These are phyloP conservation scores for Triops longicaudatus DNA, from an alignment of 1,140 invertebrate species.

Conservation along the genomic window DNA sequence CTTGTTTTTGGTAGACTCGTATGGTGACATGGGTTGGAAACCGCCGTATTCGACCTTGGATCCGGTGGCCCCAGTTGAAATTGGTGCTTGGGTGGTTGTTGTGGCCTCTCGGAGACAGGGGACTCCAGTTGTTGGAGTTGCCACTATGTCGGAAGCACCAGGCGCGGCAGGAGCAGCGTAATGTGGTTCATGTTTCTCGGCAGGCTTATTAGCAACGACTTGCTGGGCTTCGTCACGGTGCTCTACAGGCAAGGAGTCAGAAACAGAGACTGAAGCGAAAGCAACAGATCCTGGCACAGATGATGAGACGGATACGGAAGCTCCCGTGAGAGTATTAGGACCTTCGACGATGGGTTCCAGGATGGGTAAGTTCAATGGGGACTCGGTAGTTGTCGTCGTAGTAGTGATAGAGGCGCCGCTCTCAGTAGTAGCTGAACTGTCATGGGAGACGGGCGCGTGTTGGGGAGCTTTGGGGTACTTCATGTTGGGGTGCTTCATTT, in stretches of 20 bases:
- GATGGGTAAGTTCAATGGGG: background rate
- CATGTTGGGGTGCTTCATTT: background rate
- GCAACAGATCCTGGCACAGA: background rate
- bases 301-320: background rate
- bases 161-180: background rate
- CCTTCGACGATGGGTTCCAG: background rate
- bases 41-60: too few relatives aligned
- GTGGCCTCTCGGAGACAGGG: background rate
- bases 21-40: too few relatives aligned
- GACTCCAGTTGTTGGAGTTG: background rate
- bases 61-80: background rate
- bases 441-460: background rate
- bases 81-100: background rate
- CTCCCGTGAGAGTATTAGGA: background rate
- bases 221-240: background rate
- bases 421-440: background rate
- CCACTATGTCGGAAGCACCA: too few relatives aligned
- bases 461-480: background rate
- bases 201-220: background rate
- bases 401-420: too few relatives aligned
- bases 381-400: background rate
- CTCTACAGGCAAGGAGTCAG: background rate
- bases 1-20: too few relatives aligned
- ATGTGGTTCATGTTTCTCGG: background rate
- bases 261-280: background rate